Conservation (phyloP, 2,797 vertebrate species). For the Alectoris magna region DNA sequence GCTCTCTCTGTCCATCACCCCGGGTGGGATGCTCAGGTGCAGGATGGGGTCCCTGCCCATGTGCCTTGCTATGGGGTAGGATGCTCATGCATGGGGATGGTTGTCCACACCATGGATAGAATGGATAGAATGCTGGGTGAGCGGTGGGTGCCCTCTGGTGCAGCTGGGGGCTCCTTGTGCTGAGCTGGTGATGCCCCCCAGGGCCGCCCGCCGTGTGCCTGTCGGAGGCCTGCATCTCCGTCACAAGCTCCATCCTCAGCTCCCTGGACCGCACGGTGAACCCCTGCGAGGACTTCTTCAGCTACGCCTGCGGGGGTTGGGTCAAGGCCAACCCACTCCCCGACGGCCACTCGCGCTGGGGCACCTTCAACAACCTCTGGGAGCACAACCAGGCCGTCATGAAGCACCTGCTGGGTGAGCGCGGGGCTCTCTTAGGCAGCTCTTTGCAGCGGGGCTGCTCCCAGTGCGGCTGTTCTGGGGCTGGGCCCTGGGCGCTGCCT, state of each 20-base stretch:
- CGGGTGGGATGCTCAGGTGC: neutral
- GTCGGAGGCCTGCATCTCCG: conserved; percentile 88
- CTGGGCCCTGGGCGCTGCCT: neutral
- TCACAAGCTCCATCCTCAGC: conserved; percentile 88
- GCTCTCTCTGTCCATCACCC: fast-evolving
- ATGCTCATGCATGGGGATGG: neutral
- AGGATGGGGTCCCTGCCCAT: fast-evolving
- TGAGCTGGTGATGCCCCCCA: conserved; percentile 42
- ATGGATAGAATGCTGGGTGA: fast-evolving
- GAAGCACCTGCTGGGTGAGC: conserved; percentile 92
- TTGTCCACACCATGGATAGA: fast-evolving
- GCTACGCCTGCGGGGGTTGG: conserved; percentile 95
- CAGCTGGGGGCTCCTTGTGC: neutral
- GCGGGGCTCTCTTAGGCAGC: neutral
- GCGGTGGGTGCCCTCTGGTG: neutral
- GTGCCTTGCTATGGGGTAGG: fast-evolving
- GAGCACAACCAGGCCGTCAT: conserved; percentile 96
- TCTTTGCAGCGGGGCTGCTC: neutral
- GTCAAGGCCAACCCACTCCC: conserved; percentile 93
- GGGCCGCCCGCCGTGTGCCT: conserved; percentile 85
- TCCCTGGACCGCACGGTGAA: conserved; percentile 89
- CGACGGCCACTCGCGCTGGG: conserved; percentile 95
- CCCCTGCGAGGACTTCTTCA: conserved; percentile 95
- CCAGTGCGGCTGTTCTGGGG: no score
- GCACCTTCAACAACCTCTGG: conserved; percentile 96